Evolutionary conservation across 1,140 invertebrate species (phyloP).

Genomic region (Drosophila teissieri): DNA sequence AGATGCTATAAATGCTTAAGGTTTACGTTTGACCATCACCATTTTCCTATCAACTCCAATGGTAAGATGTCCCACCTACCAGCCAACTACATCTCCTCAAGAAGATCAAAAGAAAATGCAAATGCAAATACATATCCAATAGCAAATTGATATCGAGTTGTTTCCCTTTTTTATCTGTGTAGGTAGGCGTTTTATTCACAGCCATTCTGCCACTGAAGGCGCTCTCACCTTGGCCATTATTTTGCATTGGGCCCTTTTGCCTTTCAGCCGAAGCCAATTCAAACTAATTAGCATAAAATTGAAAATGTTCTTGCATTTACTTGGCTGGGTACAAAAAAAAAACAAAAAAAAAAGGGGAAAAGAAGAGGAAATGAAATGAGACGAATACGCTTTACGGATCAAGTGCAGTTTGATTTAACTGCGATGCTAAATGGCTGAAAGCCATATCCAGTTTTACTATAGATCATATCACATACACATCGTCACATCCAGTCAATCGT

Average conservation of each 20-base stretch:
- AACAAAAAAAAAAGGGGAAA: neutral
- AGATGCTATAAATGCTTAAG: no score
- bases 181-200: conserved; percentile 3
- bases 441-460: neutral
- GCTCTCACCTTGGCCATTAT: conserved; percentile 33
- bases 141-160: neutral
- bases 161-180: conserved; percentile 7
- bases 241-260: neutral
- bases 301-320: conserved; percentile 60
- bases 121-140: neutral
- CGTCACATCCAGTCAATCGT: conserved; percentile 7
- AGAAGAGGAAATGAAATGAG: neutral
- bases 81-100: no score
- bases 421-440: conserved; percentile 11
- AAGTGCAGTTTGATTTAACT: conserved; percentile 49
- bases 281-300: conserved; percentile 79
- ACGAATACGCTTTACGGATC: conserved; percentile 12
- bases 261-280: conserved; percentile 30
- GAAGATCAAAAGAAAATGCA: neutral
- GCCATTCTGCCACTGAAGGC: conserved; percentile 25
- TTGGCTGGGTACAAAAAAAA: neutral
- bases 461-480: conserved; percentile 29
- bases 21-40: no score
- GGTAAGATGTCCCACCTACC: no score
- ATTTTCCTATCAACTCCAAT: no score